Conservation (phyloP, 23 tunicate species). For the Botrylloides violaceus region DNA sequence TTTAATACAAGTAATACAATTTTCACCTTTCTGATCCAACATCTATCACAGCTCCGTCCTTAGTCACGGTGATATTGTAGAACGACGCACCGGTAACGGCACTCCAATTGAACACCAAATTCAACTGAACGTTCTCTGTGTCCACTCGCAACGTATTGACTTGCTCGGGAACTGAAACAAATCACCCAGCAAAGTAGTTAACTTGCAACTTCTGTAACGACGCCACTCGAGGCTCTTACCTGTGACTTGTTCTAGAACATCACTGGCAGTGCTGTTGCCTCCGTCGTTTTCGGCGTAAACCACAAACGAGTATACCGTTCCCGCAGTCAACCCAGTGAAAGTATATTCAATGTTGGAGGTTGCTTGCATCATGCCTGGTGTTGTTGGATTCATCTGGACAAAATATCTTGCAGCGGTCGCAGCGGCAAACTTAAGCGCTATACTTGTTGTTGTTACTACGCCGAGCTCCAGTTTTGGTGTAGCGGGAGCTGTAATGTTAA, state of each 20-base stretch:
- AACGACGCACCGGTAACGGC: not conserved
- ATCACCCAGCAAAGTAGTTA: too few species aligned
- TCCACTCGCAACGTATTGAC: not conserved
- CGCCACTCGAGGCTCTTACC: too few species aligned
- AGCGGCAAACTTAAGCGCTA: not conserved
- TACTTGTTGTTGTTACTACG: not conserved
- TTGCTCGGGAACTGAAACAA: not conserved
- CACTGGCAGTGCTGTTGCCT: constrained; percentile 9
- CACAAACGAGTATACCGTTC: constrained; percentile 4
- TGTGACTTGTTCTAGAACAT: constrained; percentile 5
- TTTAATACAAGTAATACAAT: not conserved
- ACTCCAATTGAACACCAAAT: not conserved
- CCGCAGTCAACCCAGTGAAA: constrained; percentile 6
- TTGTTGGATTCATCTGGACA: not conserved
- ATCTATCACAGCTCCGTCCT: not conserved
- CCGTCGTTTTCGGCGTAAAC: constrained; percentile 3
- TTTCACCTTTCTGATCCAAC: not conserved
- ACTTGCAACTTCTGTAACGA: too few species aligned
- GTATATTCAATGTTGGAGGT: not conserved
- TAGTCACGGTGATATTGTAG: not conserved
- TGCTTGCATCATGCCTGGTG: not conserved
- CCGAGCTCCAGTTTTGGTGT: not conserved
- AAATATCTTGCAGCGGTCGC: constrained; percentile 5
- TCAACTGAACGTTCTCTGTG: not conserved
- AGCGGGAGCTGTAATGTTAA: not conserved